Percentiles rank a stretch among this genome's conserved stretches.
Evolutionary conservation across 2,888 invertebrate genomes (phyloP).

Genomic region (Caenorhabditis panamensis): DNA sequence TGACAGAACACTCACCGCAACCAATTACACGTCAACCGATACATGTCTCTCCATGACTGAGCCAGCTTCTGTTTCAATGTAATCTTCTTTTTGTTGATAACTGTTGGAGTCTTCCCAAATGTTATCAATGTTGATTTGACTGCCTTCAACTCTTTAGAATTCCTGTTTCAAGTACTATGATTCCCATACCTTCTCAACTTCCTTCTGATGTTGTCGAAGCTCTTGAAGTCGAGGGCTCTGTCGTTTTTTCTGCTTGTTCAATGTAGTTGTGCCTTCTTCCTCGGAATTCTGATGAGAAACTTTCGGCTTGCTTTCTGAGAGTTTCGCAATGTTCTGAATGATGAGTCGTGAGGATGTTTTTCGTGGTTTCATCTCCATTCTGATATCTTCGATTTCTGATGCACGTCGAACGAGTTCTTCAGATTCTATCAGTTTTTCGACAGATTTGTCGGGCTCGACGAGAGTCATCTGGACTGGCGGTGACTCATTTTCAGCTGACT

Average conservation of each 20-base stretch:
- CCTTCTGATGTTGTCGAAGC: neutral
- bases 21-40: neutral
- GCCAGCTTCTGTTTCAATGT: neutral
- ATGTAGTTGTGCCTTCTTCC: neutral
- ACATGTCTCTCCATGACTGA: slow-evolving; percentile 15
- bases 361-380: no score
- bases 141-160: slow-evolving; percentile 5
- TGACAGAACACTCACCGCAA: neutral
- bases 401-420: no score
- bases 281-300: neutral
- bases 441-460: no score
- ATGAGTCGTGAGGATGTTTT: no score
- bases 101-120: neutral
- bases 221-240: neutral
- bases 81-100: slow-evolving; percentile 8
- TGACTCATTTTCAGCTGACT: neutral
- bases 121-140: slow-evolving; percentile 4
- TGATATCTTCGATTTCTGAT: no score
- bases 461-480: no score
- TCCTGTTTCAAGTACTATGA: neutral
- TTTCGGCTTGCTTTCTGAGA: slow-evolving; percentile 6
- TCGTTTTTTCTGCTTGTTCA: neutral
- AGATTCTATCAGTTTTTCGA: no score
- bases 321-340: neutral
- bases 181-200: neutral